These are phyloP conservation scores for Protomyctophum bolini DNA, from an alignment of 2,113 vertebrate species.

Conservation along the genomic window DNA sequence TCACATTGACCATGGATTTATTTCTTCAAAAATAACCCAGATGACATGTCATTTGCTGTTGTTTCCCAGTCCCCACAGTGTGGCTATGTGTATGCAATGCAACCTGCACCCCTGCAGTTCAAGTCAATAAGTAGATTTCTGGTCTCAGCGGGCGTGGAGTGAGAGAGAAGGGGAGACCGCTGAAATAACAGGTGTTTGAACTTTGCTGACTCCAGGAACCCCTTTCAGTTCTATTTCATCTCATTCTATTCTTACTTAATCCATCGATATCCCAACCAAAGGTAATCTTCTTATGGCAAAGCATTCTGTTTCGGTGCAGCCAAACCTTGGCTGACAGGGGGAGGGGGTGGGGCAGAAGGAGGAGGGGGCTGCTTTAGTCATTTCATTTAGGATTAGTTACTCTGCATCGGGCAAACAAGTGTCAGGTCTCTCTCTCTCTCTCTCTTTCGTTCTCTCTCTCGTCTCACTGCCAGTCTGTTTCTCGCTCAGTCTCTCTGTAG, in stretches of 20 bases:
- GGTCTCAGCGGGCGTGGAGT: constrained; percentile 44
- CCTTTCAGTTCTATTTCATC: constrained; percentile 73
- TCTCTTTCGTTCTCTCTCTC: not conserved
- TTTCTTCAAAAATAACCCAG: too few relatives aligned
- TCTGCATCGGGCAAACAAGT: constrained; percentile 68
- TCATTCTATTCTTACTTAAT: constrained; percentile 81
- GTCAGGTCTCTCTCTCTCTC: constrained; percentile 48
- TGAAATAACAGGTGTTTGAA: constrained; percentile 75
- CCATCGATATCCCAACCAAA: constrained; percentile 79
- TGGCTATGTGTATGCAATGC: constrained; percentile 30
- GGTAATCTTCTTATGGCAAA: constrained; percentile 82
- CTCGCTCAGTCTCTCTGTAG: too few relatives aligned
- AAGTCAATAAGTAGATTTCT: constrained; percentile 12
- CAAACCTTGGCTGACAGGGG: constrained; percentile 73
- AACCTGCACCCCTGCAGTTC: constrained; percentile 18
- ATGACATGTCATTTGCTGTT: too few relatives aligned
- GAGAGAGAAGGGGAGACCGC: constrained; percentile 12
- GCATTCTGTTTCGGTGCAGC: constrained; percentile 77
- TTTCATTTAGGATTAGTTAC: constrained; percentile 78
- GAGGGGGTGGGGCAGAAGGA: constrained; percentile 21
- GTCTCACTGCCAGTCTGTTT: too few relatives aligned
- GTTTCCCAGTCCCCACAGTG: too few relatives aligned
- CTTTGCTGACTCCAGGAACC: constrained; percentile 68
- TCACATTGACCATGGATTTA: too few relatives aligned
- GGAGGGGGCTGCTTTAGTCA: constrained; percentile 61